These are phyloP conservation scores for Melanotaenia boesemani DNA, from an alignment of 2,797 vertebrate genomes.

Conservation along the genomic window DNA sequence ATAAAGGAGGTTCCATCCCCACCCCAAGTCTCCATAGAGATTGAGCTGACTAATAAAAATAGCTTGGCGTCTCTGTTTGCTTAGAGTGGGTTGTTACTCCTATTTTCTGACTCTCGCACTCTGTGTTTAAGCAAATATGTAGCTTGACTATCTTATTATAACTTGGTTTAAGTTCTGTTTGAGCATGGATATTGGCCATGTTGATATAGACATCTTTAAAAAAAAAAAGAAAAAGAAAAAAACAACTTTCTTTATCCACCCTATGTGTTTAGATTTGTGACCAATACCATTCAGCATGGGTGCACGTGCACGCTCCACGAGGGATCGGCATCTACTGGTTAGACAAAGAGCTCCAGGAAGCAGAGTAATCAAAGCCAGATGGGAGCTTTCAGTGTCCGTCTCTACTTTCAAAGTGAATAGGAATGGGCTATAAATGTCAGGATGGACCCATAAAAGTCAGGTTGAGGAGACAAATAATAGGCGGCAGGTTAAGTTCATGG, in stretches of 20 bases:
- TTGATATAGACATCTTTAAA: constrained; percentile 28
- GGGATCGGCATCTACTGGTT: constrained; percentile 26
- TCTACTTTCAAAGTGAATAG: constrained; percentile 47
- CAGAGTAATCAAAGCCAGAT: constrained; percentile 67
- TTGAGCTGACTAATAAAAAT: constrained; percentile 82
- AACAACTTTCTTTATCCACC: constrained; percentile 23
- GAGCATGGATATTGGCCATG: constrained; percentile 7
- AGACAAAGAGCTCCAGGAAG: constrained; percentile 48
- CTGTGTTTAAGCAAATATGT: constrained; percentile 17
- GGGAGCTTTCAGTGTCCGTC: constrained; percentile 44
- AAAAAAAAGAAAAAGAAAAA: not conserved
- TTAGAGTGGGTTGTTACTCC: constrained; percentile 55
- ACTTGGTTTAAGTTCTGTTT: not conserved
- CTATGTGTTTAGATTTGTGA: constrained; percentile 15
- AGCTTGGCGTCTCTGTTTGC: constrained; percentile 71
- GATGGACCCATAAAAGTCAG: constrained; percentile 65
- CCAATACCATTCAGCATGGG: not conserved
- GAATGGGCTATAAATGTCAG: constrained; percentile 59
- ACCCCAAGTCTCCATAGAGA: constrained; percentile 83
- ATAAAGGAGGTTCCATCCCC: constrained; percentile 80
- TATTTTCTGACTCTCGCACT: constrained; percentile 43
- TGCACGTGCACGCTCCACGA: constrained; percentile 24
- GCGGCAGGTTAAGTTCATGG: constrained; percentile 56
- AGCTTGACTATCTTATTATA: constrained; percentile 1
- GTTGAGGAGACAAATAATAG: constrained; percentile 55